Evolutionary conservation across 2,888 invertebrate species (phyloP).

Genomic region (Embidobia sp.): DNA sequence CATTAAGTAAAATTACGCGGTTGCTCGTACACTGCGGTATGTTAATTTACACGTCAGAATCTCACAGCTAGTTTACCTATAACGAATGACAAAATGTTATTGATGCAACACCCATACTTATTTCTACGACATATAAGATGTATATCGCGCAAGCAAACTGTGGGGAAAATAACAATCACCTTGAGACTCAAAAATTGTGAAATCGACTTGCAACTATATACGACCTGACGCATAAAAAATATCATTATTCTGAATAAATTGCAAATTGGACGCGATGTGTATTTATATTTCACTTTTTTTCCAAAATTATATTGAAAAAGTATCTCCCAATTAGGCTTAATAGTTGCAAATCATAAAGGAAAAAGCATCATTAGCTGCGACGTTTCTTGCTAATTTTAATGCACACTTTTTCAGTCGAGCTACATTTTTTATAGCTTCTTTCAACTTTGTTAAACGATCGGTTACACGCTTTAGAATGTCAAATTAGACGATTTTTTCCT

Average conservation of each 20-base stretch:
- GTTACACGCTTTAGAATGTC: constrained; percentile 32
- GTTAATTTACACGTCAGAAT: constrained; percentile 58
- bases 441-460: constrained; percentile 39
- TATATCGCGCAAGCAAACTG: constrained; percentile 36
- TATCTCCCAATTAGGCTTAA: constrained; percentile 58
- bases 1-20: constrained; percentile 52
- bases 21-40: constrained; percentile 26
- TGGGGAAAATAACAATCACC: constrained; percentile 55
- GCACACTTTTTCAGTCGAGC: constrained; percentile 20
- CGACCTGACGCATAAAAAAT: constrained; percentile 28
- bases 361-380: constrained; percentile 59
- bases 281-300: constrained; percentile 60
- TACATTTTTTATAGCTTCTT: constrained; percentile 18
- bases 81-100: constrained; percentile 59
- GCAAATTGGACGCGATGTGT: constrained; percentile 40
- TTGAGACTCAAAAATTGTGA: constrained; percentile 59
- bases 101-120: constrained; percentile 61
- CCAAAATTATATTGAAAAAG: constrained; percentile 56
- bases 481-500: constrained; percentile 32
- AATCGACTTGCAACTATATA: constrained; percentile 33
- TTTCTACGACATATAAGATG: constrained; percentile 57
- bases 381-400: constrained; percentile 58
- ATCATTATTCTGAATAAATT: constrained; percentile 52
- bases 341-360: constrained; percentile 52
- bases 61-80: constrained; percentile 34